Percentiles rank a stretch among this genome's conserved stretches.
Evolutionary conservation across 92 coral and sea anemone species (phyloP).

Genomic region (Hydrozoanthus gracilis): DNA sequence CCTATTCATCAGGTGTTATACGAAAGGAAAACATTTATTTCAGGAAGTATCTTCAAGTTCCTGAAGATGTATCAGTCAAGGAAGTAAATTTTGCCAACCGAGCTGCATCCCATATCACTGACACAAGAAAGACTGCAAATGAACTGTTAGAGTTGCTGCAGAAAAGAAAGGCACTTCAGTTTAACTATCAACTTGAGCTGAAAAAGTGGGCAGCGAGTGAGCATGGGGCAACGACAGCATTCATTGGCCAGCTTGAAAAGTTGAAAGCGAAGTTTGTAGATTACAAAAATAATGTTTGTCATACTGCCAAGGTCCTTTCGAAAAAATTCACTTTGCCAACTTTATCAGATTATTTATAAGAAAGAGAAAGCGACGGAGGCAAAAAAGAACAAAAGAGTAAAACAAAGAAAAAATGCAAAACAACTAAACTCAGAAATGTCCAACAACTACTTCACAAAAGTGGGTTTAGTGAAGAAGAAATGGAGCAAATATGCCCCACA

Average conservation of each 20-base stretch:
- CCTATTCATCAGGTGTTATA: constrained; percentile 35
- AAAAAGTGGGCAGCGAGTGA: constrained; percentile 48
- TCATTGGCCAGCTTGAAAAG: constrained; percentile 33
- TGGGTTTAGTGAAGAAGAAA: constrained; percentile 31
- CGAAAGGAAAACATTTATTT: constrained; percentile 37
- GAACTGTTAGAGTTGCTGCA: constrained; percentile 37
- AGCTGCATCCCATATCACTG: constrained; percentile 31
- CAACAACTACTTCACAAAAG: constrained; percentile 21
- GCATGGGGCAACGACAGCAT: constrained; percentile 32
- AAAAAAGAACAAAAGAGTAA: constrained; percentile 18
- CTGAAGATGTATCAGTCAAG: constrained; percentile 33
- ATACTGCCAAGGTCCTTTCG: constrained; percentile 42
- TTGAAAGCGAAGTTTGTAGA: constrained; percentile 25
- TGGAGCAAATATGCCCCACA: constrained; percentile 25
- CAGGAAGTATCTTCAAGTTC: constrained; percentile 27
- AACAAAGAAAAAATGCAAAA: constrained; percentile 29
- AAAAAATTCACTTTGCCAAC: constrained; percentile 27
- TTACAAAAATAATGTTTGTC: constrained; percentile 34
- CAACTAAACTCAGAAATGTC: constrained; percentile 19
- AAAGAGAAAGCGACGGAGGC: constrained; percentile 33
- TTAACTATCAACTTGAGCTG: constrained; percentile 42
- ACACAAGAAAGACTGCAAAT: constrained; percentile 34
- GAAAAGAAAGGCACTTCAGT: constrained; percentile 41
- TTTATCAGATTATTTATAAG: constrained; percentile 21
- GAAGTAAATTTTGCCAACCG: constrained; percentile 53